phyloP scores from a whole-genome alignment of 2,113 vertebrate species.

The Psittacula cyanocephala region DNA sequence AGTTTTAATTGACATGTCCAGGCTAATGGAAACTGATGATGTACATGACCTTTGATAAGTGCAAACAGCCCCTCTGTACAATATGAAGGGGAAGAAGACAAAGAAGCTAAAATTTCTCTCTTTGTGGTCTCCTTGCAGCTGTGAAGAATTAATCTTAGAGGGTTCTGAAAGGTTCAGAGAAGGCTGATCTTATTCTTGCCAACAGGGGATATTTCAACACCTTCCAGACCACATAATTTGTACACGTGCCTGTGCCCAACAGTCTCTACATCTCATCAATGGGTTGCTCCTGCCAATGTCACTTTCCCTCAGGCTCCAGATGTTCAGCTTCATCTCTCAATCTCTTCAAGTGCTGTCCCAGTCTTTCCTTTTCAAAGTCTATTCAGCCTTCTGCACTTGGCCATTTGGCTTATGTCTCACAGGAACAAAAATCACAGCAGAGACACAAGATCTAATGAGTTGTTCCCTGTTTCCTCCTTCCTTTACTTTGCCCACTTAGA shows the following conservation, averaged over 20 bases:
- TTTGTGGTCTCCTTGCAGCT: background rate
- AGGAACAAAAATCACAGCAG: background rate
- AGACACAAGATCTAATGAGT: background rate
- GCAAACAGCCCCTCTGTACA: background rate
- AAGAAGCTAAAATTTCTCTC: background rate
- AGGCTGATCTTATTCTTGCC: background rate
- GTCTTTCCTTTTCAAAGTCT: background rate
- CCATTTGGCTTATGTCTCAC: background rate
- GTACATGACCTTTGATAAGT: background rate
- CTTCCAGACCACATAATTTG: background rate
- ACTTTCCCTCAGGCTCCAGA: rapidly evolving
- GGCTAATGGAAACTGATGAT: background rate
- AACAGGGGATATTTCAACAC: background rate
- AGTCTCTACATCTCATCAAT: background rate
- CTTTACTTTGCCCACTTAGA: background rate
- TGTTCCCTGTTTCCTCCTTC: background rate
- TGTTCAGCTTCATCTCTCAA: background rate
- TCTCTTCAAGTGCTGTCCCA: background rate
- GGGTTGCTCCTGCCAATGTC: background rate
- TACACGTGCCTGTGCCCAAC: background rate
- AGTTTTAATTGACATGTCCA: background rate
- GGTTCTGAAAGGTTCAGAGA: background rate
- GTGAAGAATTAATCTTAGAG: background rate
- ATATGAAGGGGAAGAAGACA: background rate
- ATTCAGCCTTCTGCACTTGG: background rate